Percentiles rank a stretch among this genome's conserved stretches.
These are phyloP conservation scores for Actinostola sp. DNA, from an alignment of 92 coral and sea anemone genomes.

Conservation along the genomic window DNA sequence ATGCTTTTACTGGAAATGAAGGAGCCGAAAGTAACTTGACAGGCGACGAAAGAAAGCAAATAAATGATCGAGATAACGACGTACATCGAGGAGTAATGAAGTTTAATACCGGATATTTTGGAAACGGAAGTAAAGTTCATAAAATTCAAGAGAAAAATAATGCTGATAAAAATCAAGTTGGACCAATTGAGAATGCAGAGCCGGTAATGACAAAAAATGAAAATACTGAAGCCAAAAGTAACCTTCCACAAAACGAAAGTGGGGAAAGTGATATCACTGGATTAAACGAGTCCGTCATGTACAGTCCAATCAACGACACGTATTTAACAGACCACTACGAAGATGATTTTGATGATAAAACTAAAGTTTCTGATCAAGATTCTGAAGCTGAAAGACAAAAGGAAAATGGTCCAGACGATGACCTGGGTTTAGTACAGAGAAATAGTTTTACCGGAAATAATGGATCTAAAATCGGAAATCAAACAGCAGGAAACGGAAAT, in stretches of 20 bases:
- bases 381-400: background rate
- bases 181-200: no score
- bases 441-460: constrained; percentile 14
- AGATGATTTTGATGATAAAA: no score
- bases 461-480: constrained; percentile 1
- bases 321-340: no score
- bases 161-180: no score
- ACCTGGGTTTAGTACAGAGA: background rate
- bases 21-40: background rate
- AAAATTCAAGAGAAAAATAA: no score
- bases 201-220: no score
- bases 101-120: background rate
- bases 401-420: background rate
- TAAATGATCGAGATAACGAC: background rate
- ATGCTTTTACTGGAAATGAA: background rate
- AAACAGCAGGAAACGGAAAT: constrained; percentile 9
- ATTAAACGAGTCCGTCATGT: no score
- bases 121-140: background rate
- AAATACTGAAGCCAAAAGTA: no score
- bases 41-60: background rate
- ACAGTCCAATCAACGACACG: no score
- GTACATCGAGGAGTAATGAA: background rate
- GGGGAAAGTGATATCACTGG: no score
- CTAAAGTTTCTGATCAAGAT: background rate
- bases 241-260: no score